phyloP scores from a whole-genome alignment of 2,113 vertebrate genomes.

The Datnioides undecimradiatus region DNA sequence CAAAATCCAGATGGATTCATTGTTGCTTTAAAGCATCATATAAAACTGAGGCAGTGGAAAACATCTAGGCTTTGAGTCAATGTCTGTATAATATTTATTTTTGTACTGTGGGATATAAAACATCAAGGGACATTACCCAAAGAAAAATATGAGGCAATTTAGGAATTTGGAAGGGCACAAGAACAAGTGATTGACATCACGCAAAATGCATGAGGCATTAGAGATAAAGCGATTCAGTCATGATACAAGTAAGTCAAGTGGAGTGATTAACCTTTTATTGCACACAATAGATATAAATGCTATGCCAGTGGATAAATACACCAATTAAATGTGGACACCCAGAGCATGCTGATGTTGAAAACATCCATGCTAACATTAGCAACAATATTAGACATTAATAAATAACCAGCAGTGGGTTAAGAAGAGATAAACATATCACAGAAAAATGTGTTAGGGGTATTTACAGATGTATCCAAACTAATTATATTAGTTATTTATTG shows the following conservation, averaged over 20 bases:
- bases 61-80: neutral
- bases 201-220: neutral
- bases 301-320: neutral
- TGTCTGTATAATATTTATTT: neutral
- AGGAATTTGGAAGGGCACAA: neutral
- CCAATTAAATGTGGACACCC: neutral
- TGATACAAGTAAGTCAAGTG: neutral
- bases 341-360: neutral
- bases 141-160: neutral
- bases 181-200: neutral
- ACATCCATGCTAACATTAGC: neutral
- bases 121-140: neutral
- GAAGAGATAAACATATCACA: neutral
- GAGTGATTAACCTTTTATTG: slow-evolving; percentile 6
- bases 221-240: neutral
- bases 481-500: no score
- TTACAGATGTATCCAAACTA: neutral
- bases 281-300: neutral
- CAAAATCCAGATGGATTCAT: neutral
- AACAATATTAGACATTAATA: neutral
- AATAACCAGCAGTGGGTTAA: neutral
- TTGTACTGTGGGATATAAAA: neutral
- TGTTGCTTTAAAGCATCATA: neutral
- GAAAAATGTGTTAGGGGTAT: neutral
- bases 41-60: neutral